Base-by-base conservation (phyloP, 1,140 invertebrate species). In the Ctenoplectra terminalis region DNA sequence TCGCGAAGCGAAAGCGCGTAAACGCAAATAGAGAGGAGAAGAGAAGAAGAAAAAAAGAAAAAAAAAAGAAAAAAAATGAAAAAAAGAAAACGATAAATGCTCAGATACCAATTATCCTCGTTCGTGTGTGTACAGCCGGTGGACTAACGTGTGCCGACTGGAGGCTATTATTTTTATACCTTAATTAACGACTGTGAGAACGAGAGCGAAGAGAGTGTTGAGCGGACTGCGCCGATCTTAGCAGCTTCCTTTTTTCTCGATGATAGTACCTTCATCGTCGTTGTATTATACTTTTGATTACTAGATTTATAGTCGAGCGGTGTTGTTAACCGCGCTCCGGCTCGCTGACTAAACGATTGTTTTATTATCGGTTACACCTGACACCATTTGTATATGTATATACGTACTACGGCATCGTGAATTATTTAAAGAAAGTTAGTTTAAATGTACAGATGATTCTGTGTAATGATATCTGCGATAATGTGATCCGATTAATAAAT, bases 101-200 rank as follows among this genome's bases (percentile, higher is more conserved):
- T 91, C 90, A 90, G 88, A 91, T 88, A 90, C 66, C 82, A 90
- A 84, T 86, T 64, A 69, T 84, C 61, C 69, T 58, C n/a, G 43
- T 60, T 78, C 52, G 77, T 78, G 81, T 69, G 67, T 64, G 67
- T 83, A 86, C 89, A 89, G 88, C 76, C 82, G 84, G 85, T 77
- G 74, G 83, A 82, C 67, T 81, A 79, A 83, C 40, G 50, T 80
- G 17, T 80, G 86, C 85, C 84, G 81, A 89, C 85, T 88, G 89
- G 89, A 92, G 91, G 90, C 90, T 93, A 92, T 92, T 93, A 92
- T 92, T 93, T 93, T 92, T 92, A 93, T 93, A 93, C 75, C 50
- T 88, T 87, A 88, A 90, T 87, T 82, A 82, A 71, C 67, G 58
- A 86, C 66, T 83, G 72, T 84, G 86, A 79, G 84, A 82, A 58